A percentile compares a stretch with the other conserved stretches of the same genome.
phyloP scores from a whole-genome alignment of 2,113 vertebrate species.

The Leptocoma aspasia region DNA sequence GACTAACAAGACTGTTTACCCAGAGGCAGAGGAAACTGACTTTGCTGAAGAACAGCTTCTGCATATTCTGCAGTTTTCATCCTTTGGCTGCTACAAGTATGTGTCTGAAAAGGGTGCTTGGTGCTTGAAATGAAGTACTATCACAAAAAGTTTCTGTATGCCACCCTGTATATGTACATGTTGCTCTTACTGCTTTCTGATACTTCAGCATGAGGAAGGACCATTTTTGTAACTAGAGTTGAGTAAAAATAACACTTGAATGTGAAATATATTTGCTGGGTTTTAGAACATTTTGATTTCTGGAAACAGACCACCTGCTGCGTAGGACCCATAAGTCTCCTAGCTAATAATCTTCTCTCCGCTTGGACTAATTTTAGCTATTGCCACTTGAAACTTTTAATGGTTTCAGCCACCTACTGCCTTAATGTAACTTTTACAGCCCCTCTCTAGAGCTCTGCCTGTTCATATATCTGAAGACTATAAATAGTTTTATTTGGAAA shows the following conservation, averaged over 20 bases:
- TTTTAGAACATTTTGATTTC: conserved; percentile 40
- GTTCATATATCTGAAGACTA: conserved; percentile 29
- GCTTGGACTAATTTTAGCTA: conserved; percentile 57
- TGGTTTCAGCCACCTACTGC: conserved; percentile 51
- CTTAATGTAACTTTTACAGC: conserved; percentile 36
- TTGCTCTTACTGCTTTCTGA: neutral
- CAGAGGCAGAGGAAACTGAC: neutral
- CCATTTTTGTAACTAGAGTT: conserved; percentile 44
- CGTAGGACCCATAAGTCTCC: conserved; percentile 52
- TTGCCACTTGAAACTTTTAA: conserved; percentile 65
- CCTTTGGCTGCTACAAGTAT: neutral
- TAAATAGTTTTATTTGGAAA: conserved; percentile 56
- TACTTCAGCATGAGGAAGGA: conserved; percentile 47
- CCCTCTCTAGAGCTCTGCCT: neutral
- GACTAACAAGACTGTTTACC: neutral
- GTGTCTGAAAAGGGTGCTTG: neutral
- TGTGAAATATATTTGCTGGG: conserved; percentile 38
- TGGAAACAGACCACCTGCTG: conserved; percentile 63
- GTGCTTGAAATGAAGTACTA: neutral
- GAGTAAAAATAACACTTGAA: conserved; percentile 55
- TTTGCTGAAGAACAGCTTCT: neutral
- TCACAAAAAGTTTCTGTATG: neutral
- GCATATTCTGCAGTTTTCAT: neutral
- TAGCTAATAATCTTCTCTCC: conserved; percentile 54
- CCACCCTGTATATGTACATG: neutral